These are phyloP conservation scores for Loxodonta africana DNA, from an alignment of 2,113 vertebrate genomes.

Conservation along the genomic window DNA sequence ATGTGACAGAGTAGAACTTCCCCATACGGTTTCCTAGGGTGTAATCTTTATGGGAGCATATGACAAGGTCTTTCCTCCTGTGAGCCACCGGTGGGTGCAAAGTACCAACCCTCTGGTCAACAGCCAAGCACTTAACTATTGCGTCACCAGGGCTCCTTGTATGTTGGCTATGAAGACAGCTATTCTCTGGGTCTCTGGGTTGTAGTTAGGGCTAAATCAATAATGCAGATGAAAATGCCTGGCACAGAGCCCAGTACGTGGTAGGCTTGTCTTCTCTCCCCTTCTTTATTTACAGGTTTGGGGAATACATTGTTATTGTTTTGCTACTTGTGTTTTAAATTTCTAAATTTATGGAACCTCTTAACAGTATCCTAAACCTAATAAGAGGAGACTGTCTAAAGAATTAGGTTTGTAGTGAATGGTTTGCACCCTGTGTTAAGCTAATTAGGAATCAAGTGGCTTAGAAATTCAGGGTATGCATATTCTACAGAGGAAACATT, in stretches of 20 bases:
- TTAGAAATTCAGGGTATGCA: not conserved
- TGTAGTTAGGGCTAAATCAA: not conserved
- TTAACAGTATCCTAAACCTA: not conserved
- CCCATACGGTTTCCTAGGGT: not conserved
- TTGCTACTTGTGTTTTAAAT: slow-evolving; percentile 11
- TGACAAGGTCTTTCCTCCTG: not conserved
- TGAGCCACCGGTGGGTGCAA: not conserved
- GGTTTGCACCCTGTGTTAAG: not conserved
- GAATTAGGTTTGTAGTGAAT: not conserved
- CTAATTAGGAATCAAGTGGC: not conserved
- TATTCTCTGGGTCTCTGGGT: not conserved
- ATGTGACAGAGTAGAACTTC: not conserved
- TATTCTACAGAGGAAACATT: not conserved
- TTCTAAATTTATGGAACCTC: not conserved
- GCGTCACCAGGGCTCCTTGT: not conserved
- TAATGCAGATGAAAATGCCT: not conserved
- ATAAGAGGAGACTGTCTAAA: slow-evolving; percentile 25
- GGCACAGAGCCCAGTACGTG: not conserved
- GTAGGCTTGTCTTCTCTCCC: not conserved
- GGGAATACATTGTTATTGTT: not conserved
- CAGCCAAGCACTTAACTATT: not conserved
- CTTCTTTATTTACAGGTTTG: not conserved
- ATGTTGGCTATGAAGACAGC: not conserved
- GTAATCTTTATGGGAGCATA: not conserved
- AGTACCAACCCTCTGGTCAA: not conserved